phyloP scores from a whole-genome alignment of 2,888 invertebrate species.

The Meloe dianella region DNA sequence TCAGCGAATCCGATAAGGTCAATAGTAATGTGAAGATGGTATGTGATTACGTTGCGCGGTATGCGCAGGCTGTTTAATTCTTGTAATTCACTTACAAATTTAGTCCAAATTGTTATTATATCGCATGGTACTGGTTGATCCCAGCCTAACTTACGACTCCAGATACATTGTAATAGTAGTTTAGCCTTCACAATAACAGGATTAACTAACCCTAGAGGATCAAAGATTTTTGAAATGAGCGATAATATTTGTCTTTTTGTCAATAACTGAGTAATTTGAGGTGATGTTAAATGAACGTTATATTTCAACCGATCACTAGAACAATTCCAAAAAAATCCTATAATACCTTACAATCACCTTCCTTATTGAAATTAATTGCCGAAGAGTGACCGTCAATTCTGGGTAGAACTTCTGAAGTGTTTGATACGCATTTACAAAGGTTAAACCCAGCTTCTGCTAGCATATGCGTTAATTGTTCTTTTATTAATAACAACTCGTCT shows the following conservation, averaged over 20 bases:
- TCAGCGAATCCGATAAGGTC: slow-evolving; percentile 34
- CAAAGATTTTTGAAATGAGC: slow-evolving; percentile 1
- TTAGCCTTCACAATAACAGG: slow-evolving; percentile 21
- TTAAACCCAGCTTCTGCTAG: slow-evolving; percentile 22
- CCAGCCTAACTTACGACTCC: slow-evolving; percentile 18
- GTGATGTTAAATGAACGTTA: background rate
- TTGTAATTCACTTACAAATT: background rate
- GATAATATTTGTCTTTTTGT: slow-evolving; percentile 22
- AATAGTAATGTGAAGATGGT: background rate
- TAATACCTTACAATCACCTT: slow-evolving; percentile 31
- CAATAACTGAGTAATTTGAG: background rate
- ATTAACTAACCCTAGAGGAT: slow-evolving; percentile 19
- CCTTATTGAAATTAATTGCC: slow-evolving; percentile 21
- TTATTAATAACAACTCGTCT: too few species aligned
- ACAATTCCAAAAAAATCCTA: slow-evolving; percentile 28
- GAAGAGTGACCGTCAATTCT: slow-evolving; percentile 14
- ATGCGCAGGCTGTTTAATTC: background rate
- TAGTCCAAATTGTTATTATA: background rate
- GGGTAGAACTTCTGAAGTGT: slow-evolving; percentile 19
- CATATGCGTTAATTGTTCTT: too few species aligned
- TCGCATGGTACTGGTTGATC: slow-evolving; percentile 9
- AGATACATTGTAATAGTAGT: slow-evolving; percentile 21
- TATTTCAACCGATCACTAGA: slow-evolving; percentile 20
- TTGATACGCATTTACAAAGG: slow-evolving; percentile 28
- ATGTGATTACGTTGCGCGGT: background rate